Base-by-base conservation (phyloP, 2,113 vertebrate genomes). In the Struthidea cinerea region DNA sequence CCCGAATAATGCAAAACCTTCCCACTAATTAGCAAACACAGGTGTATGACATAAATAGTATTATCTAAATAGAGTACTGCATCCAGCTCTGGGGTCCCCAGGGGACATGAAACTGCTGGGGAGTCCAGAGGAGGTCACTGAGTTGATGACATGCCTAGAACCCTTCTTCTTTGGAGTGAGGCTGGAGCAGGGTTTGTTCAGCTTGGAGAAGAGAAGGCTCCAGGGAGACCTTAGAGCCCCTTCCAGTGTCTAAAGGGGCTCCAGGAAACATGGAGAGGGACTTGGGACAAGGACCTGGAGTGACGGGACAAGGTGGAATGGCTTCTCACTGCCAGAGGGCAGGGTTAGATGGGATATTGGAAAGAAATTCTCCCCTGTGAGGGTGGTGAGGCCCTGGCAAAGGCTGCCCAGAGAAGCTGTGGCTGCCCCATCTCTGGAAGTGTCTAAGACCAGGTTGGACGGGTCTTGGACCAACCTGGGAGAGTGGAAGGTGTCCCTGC, bases 31-130 rank as follows among this genome's bases (percentile, higher is more conserved):
- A 76, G 27, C 53, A 33, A 75, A 53, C 0, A 1, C 4, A 3
- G 0, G 6, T 1, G 1, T 5, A 13, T 16, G 1, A 46, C 2
- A 33, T 15, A 49, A 69, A 63, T 35, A 46, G 13, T 14, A 35
- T 32, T 35, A 89, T 16, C 15, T 61, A 55, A 69, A 77, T 0
- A 63, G 49, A 61, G n/a, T 18, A 22, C 46, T 55, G 41, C n/a
- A 55, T 32, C 47, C 14, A 83, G 26, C 63, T 49, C 39, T 49
- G 41, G 53, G 10, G 18, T 49, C 11, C 21, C 35, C 56, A 55
- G 6, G 41, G 46, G 24, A 26, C 20, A 35, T 6, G 26, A 18
- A 69, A 47, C 26, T 49, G 46, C 33, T 52, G 28, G 41, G 35
- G 21, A 37, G 47, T 42, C 30, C 41, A 61, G 55, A 55, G 87